Evolutionary conservation across 1,140 invertebrate genomes (phyloP), one percentile per base, ranked within the genome.

Genomic region (Ostrea edulis): DNA sequence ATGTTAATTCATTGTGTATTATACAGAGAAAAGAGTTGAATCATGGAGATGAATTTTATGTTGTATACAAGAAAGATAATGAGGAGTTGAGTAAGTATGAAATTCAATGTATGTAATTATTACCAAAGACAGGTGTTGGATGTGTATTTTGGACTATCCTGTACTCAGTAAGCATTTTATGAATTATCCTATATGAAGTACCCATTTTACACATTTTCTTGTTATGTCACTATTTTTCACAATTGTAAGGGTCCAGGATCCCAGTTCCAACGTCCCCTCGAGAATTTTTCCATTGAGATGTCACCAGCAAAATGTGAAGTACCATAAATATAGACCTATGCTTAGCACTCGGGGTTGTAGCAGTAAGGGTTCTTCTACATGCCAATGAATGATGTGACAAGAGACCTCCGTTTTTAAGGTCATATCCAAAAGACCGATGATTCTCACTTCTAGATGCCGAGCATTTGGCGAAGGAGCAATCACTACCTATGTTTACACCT

Each of bases 11-110:
- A 44, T 20, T 17, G 55, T 62, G 5, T 62, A 20, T 17, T 20
- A 62, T 88, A 25, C 88, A 94, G 94, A 88, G 90, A 81, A 90
- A 85, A 58, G 81, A 92, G 65, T 53, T 95, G 52, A 82, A 92
- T 17, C 93, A 94, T 93, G 93, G 93, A 65, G 94, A 95, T 92
- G 93, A 94, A 84, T 92, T 95, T 90, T 92, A 92, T 91, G 54
- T 95, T 71, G 93, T 95, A 4, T 93, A 93, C 77, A 94, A 94
- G 89, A 94, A 94, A 83, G 89, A 92, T 86, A 88, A 93, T 14
- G 81, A 87, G 52, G 90, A 93, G 53, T 82, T 90, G 29, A 93
- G 94, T 94, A 93, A 92, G 91, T 92, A 53, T 52, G 22, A 83
- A 20, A n/a, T 22, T 83, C 35, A 52, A 8, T 62, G 9, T 71